A percentile compares a stretch with the other conserved stretches of the same genome.
Evolutionary conservation across 2,888 invertebrate genomes (phyloP).

Genomic region (Ophonus ardosiacus): DNA sequence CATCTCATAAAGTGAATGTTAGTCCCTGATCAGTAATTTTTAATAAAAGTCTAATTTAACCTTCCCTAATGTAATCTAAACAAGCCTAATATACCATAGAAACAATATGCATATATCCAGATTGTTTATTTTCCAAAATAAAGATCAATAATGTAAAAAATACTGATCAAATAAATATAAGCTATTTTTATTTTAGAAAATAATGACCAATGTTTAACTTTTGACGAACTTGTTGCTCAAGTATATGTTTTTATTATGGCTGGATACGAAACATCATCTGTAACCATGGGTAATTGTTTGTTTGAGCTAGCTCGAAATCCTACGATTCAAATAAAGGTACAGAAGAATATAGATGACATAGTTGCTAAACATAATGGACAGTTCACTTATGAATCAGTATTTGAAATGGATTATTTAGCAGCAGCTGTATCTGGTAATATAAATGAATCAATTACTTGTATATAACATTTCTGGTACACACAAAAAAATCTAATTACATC

Average conservation of each 20-base stretch:
- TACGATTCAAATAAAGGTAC: conserved; percentile 9
- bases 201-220: not conserved
- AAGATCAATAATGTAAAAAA: too few species aligned
- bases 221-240: conserved; percentile 16
- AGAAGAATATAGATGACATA: conserved; percentile 17
- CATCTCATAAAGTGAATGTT: too few species aligned
- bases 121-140: too few species aligned
- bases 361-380: conserved; percentile 28
- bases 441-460: not conserved
- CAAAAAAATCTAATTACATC: too few species aligned
- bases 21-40: too few species aligned
- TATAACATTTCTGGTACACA: too few species aligned
- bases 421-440: conserved; percentile 25
- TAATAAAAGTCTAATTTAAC: too few species aligned
- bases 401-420: conserved; percentile 42
- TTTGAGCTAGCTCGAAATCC: conserved; percentile 43
- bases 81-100: too few species aligned
- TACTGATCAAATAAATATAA: too few species aligned
- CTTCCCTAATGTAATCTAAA: too few species aligned
- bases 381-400: conserved; percentile 38
- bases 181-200: not conserved
- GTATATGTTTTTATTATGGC: conserved; percentile 31
- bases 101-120: too few species aligned
- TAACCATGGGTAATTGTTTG: conserved; percentile 29
- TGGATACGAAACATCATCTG: conserved; percentile 44